Conservation (phyloP, 1,140 invertebrate genomes). For the Drosophila yakuba region DNA sequence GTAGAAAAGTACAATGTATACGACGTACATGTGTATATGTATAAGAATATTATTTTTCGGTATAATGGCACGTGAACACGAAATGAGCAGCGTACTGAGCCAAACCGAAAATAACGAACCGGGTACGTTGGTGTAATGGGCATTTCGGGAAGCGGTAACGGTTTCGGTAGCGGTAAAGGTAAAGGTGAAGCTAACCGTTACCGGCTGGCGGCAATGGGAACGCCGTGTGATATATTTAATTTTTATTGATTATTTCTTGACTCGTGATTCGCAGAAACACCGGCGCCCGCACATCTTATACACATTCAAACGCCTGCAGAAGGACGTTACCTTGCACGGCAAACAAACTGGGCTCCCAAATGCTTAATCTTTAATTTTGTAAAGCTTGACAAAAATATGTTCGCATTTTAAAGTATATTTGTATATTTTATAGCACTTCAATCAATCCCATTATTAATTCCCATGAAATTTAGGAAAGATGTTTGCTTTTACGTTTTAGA, state of each 20-base stretch:
- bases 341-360: not conserved
- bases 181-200: not conserved
- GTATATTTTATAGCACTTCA: too few species aligned
- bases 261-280: conserved; percentile 35
- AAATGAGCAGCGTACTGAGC: conserved; percentile 68
- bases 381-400: too few species aligned
- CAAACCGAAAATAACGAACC: conserved; percentile 11
- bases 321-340: conserved; percentile 18
- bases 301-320: conserved; percentile 43
- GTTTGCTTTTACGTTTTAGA: not conserved
- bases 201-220: conserved; percentile 17
- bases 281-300: not conserved
- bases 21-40: not conserved
- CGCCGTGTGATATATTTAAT: conserved; percentile 81
- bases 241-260: conserved; percentile 79
- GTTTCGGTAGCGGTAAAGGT: conserved; percentile 3
- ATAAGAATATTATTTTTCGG: conserved; percentile 75
- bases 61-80: conserved; percentile 82
- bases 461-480: too few species aligned
- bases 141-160: conserved; percentile 22
- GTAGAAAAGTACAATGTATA: conserved; percentile 39
- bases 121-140: conserved; percentile 5
- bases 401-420: too few species aligned
- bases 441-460: too few species aligned
- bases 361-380: too few species aligned